Conservation (phyloP, 2,888 invertebrate genomes). For the Palloptera scutellata region DNA sequence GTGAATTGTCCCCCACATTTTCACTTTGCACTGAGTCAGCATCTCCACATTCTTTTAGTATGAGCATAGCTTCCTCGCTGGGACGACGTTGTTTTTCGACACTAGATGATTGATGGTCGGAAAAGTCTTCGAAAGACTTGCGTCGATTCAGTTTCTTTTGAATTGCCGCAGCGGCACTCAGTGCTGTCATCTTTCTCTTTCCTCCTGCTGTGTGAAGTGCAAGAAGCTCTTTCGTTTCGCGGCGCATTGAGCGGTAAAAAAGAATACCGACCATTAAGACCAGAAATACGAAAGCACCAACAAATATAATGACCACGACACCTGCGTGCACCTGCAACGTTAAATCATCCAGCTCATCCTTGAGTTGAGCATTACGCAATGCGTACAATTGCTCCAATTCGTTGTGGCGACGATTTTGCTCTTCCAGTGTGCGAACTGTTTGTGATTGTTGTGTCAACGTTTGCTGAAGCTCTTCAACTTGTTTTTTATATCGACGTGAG, state of each 20-base stretch:
- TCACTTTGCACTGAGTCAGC: conserved; percentile 24
- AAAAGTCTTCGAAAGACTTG: conserved; percentile 73
- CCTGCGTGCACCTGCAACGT: conserved; percentile 68
- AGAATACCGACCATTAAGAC: conserved; percentile 56
- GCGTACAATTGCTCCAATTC: conserved; percentile 81
- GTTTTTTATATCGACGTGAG: conserved; percentile 92
- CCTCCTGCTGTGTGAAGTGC: conserved; percentile 33
- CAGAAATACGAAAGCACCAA: conserved; percentile 58
- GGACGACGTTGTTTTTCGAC: conserved; percentile 68
- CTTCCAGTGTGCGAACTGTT: conserved; percentile 76
- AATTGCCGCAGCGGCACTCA: conserved; percentile 21
- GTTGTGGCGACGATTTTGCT: conserved; percentile 74
- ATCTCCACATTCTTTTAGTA: conserved; percentile 65
- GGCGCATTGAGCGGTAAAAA: conserved; percentile 56
- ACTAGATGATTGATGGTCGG: conserved; percentile 52
- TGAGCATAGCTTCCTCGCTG: conserved; percentile 76
- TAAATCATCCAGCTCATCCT: conserved; percentile 72
- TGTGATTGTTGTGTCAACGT: conserved; percentile 84
- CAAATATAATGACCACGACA: conserved; percentile 58
- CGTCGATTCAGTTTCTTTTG: conserved; percentile 64
- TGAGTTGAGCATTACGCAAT: conserved; percentile 77
- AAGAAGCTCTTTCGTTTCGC: conserved; percentile 50
- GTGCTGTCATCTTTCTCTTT: conserved; percentile 26
- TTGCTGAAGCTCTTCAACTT: conserved; percentile 93
- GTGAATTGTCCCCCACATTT: neutral